Percentiles rank a stretch among this genome's conserved stretches.
These are phyloP conservation scores for Anolis apletophallus DNA, from an alignment of 2,797 vertebrate genomes.

Conservation along the genomic window DNA sequence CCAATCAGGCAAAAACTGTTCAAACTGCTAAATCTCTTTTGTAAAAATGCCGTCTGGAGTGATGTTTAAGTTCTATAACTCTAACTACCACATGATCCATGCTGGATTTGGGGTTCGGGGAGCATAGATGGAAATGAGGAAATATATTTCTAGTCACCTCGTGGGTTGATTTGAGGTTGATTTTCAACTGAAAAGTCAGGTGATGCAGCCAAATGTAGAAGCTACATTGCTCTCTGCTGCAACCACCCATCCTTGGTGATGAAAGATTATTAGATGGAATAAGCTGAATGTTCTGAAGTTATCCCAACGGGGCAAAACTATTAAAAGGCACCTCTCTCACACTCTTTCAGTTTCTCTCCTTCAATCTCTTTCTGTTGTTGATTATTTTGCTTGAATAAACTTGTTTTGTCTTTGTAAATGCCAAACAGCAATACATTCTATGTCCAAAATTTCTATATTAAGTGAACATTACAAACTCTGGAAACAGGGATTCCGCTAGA, in stretches of 20 bases:
- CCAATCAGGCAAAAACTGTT: too few species aligned
- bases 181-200: not conserved
- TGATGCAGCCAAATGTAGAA: too few species aligned
- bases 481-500: fast-evolving
- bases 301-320: not conserved
- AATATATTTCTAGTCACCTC: too few species aligned
- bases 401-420: not conserved
- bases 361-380: not conserved
- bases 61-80: too few species aligned
- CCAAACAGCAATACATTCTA: not conserved
- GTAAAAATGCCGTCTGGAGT: not conserved
- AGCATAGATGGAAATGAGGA: too few species aligned
- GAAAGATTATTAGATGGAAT: too few species aligned
- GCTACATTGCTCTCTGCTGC: too few species aligned
- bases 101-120: too few species aligned
- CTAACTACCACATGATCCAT: too few species aligned
- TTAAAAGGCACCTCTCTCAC: not conserved
- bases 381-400: not conserved
- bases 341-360: not conserved
- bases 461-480: not conserved
- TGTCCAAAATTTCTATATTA: not conserved
- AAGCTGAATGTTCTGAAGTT: not conserved
- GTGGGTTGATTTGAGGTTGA: too few species aligned
- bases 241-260: too few species aligned
- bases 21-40: too few species aligned